Evolutionary conservation across 2,113 vertebrate species (phyloP), one percentile per base, ranked within the genome.

Genomic region (Polypterus bichir): DNA sequence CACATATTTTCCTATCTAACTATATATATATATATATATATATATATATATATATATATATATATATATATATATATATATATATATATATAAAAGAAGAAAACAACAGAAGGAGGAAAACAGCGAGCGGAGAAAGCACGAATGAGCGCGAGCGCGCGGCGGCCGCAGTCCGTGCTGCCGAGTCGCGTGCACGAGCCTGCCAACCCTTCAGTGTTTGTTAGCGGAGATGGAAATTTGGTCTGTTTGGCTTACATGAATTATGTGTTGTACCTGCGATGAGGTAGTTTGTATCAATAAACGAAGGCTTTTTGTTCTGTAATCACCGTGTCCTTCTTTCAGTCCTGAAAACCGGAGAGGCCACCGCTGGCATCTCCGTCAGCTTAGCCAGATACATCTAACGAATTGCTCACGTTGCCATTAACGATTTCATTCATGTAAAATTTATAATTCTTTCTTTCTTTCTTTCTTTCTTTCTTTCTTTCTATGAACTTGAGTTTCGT

Each of bases 271-370:
- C 80, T 88, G 88, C 87, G 59, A 82, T 86, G 84, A 87, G 66
- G 82, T 94, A 89, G 88, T 92, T 89, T 75, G 85, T 91, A 75
- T 88, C 86, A 83, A 82, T 89, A 89, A 86, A 85, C 73, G 79
- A 76, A 83, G 73, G 85, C 85, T 78, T 83, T 83, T 81, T 75
- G 83, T 76, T 76, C 75, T 81, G 69, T 74, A 79, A 72, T 67
- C 66, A 64, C 27, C 27, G 27, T 27, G 27, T 27, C 27, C 27
- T 27, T 27, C 27, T 27, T 27, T 27, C 27, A 27, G 27, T 27
- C 2, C 27, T 27, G 27, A 1, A 27, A 27, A 27, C 27, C 27
- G 27, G 27, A 27, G 27, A 27, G 27, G 27, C 27, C 27, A 27
- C 27, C 2, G 27, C 27, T 27, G 27, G 27, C 27, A 27, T 27